Conservation (phyloP, 1,140 invertebrate genomes). For the Augochlora pura region DNA sequence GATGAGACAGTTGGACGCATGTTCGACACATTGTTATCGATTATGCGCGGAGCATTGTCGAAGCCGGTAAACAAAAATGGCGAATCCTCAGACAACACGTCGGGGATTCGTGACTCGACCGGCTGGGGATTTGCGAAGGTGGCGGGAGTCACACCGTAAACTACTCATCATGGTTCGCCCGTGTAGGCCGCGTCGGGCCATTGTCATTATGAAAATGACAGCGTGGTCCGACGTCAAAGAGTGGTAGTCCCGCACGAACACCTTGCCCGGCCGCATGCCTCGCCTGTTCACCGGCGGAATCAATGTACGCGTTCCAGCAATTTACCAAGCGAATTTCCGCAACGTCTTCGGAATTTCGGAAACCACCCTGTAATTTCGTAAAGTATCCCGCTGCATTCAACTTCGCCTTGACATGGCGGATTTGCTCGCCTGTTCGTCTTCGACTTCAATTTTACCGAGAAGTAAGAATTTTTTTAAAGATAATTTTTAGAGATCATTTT, state of each 20-base stretch:
- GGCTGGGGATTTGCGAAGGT: conserved; percentile 61
- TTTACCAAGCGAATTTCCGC: background rate
- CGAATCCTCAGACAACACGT: conserved; percentile 27
- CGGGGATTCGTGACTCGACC: conserved; percentile 30
- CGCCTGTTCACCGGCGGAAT: background rate
- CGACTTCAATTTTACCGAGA: too few species aligned
- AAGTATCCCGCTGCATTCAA: too few species aligned
- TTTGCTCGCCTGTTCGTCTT: too few species aligned
- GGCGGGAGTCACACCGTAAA: conserved; percentile 55
- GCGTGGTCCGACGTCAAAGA: conserved; percentile 55
- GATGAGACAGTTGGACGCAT: too few species aligned
- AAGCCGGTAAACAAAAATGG: conserved; percentile 6
- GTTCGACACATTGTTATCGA: background rate
- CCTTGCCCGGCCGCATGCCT: conserved; percentile 33
- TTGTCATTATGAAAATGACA: conserved; percentile 71
- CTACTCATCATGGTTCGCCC: conserved; percentile 55
- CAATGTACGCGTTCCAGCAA: conserved; percentile 15
- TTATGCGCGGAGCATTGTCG: background rate
- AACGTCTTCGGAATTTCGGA: too few species aligned
- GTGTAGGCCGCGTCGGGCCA: conserved; percentile 62
- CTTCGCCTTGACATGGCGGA: background rate
- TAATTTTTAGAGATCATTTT: too few species aligned
- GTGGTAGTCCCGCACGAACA: conserved; percentile 52
- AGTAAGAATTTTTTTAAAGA: too few species aligned
- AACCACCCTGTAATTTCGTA: background rate